Evolutionary conservation across 1,140 invertebrate species (phyloP).

Genomic region (Yoshiicerus persimilis): DNA sequence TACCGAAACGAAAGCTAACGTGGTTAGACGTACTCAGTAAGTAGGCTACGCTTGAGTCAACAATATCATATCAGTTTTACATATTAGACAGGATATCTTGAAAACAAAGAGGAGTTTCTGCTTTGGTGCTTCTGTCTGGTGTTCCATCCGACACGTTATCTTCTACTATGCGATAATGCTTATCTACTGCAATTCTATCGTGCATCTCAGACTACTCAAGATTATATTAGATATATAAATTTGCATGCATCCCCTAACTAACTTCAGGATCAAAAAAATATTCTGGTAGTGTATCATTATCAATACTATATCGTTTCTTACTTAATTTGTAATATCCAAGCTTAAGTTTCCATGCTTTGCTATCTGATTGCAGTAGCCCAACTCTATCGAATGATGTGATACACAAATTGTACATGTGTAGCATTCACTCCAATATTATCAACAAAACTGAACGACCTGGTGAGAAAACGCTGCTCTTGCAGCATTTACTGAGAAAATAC

Average conservation of each 20-base stretch:
- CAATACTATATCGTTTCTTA: too few species aligned
- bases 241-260: neutral
- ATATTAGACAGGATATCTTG: neutral
- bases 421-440: neutral
- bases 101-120: neutral
- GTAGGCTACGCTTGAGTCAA: neutral
- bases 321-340: too few species aligned
- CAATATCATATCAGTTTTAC: neutral
- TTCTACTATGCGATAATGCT: neutral
- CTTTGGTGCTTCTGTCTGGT: neutral
- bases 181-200: neutral
- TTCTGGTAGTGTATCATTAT: too few species aligned
- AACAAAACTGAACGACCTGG: neutral
- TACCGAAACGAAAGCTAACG: neutral
- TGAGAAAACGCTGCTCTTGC: neutral
- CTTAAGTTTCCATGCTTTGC: too few species aligned
- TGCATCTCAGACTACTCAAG: too few species aligned
- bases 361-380: too few species aligned
- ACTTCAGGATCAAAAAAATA: too few species aligned
- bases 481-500: too few species aligned
- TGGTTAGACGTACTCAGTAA: neutral
- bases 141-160: neutral
- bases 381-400: too few species aligned
- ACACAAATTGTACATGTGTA: neutral
- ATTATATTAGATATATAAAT: neutral